phyloP scores from a whole-genome alignment of 1,140 invertebrate species.

The Drosophila tristis region DNA sequence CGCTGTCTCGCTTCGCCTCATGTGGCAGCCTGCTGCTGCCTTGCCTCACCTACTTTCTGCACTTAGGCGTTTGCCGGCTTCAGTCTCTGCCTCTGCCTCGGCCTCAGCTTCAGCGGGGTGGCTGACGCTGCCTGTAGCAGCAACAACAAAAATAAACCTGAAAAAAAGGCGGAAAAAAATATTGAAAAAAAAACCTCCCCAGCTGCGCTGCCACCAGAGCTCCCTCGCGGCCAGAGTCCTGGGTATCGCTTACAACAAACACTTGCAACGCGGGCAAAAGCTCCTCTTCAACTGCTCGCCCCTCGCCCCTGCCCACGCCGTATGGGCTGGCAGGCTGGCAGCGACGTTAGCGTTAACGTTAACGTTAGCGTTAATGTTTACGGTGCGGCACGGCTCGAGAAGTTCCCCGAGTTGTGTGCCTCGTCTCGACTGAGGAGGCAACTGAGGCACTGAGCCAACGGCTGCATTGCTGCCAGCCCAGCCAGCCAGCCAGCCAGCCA shows the following conservation, averaged over 20 bases:
- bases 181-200: constrained; percentile 58
- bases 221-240: constrained; percentile 57
- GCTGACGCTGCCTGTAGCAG: constrained; percentile 32
- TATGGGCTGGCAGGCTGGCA: constrained; percentile 5
- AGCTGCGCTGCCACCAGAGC: constrained; percentile 31
- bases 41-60: constrained; percentile 77
- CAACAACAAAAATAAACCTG: constrained; percentile 43
- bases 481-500: too few species aligned
- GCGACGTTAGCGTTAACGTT: constrained; percentile 44
- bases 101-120: constrained; percentile 52
- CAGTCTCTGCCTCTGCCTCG: constrained; percentile 34
- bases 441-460: constrained; percentile 32
- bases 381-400: constrained; percentile 69
- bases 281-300: constrained; percentile 40
- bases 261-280: constrained; percentile 71
- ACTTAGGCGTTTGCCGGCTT: constrained; percentile 54
- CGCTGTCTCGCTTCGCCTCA: constrained; percentile 48
- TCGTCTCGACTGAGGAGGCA: constrained; percentile 38
- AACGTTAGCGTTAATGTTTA: constrained; percentile 59
- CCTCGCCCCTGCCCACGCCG: not conserved
- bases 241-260: constrained; percentile 78
- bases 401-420: constrained; percentile 58
- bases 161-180: constrained; percentile 33
- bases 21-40: constrained; percentile 47
- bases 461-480: constrained; percentile 41